These are phyloP conservation scores for Entomyzon cyanotis DNA, from an alignment of 2,113 vertebrate species.

Conservation along the genomic window DNA sequence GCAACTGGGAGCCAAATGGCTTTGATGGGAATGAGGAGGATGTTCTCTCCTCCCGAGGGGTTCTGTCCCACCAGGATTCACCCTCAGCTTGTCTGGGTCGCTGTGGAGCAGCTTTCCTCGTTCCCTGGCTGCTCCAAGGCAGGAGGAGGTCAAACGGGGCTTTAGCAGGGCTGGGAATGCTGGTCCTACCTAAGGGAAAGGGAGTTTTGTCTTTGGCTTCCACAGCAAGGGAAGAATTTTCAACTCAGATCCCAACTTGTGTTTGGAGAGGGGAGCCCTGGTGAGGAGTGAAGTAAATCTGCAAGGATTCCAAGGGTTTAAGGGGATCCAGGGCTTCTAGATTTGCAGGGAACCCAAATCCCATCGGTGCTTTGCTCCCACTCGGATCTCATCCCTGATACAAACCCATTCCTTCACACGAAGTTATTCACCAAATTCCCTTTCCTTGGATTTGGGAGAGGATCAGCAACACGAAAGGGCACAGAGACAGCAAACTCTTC, in stretches of 20 bases:
- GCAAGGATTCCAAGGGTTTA: not conserved
- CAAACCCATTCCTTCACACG: fast-evolving
- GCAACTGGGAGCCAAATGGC: not conserved
- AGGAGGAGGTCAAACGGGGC: not conserved
- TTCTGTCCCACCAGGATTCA: not conserved
- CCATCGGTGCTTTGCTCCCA: fast-evolving
- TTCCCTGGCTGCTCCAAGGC: not conserved
- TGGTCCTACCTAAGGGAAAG: not conserved
- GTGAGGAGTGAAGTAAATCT: not conserved
- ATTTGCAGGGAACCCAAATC: not conserved
- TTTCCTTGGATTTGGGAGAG: not conserved
- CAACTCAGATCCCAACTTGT: not conserved
- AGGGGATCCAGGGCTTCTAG: not conserved
- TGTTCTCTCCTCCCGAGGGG: not conserved
- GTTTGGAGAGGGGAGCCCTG: not conserved
- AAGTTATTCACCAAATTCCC: not conserved
- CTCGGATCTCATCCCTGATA: not conserved
- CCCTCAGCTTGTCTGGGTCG: not conserved
- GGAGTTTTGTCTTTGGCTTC: not conserved
- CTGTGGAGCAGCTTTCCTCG: not conserved
- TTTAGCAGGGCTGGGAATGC: not conserved
- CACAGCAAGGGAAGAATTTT: not conserved
- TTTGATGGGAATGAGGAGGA: constrained; percentile 15
- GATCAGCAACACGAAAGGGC: not conserved
- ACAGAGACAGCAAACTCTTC: not conserved